Evolutionary conservation across 2,888 invertebrate species (phyloP).

Genomic region (Sphaerophoria taeniata): DNA sequence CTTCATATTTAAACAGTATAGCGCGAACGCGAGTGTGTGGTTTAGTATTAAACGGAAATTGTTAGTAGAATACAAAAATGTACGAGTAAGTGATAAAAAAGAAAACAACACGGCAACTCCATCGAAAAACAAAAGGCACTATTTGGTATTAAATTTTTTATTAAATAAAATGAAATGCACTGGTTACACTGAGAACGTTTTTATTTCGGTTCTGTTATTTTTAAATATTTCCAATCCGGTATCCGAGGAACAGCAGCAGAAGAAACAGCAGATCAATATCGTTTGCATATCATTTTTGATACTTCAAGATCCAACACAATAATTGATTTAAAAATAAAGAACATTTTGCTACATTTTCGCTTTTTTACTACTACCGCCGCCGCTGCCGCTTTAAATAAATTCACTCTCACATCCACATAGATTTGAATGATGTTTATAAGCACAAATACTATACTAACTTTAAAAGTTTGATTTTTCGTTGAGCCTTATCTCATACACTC

Average conservation of each 20-base stretch:
- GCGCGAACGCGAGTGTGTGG: conserved; percentile 70
- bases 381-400: conserved; percentile 55
- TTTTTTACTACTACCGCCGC: conserved; percentile 69
- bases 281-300: conserved; percentile 20
- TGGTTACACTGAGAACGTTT: conserved; percentile 21
- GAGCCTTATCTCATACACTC: conserved; percentile 63
- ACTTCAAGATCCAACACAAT: conserved; percentile 14
- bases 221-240: background rate
- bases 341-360: conserved; percentile 67
- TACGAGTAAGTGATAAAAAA: conserved; percentile 48
- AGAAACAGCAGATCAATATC: conserved; percentile 38
- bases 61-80: conserved; percentile 57
- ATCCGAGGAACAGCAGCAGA: conserved; percentile 41
- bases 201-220: conserved; percentile 3
- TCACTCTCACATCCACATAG: conserved; percentile 27
- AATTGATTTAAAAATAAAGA: conserved; percentile 6
- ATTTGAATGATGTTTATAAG: conserved; percentile 38
- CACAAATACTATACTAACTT: conserved; percentile 33
- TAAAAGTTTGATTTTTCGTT: conserved; percentile 60
- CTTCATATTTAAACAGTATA: background rate
- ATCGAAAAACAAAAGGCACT: conserved; percentile 57
- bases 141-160: conserved; percentile 38
- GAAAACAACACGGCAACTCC: conserved; percentile 16
- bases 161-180: conserved; percentile 56
- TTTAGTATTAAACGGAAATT: conserved; percentile 68